Conservation (phyloP, 1,140 invertebrate genomes). For the Drusus annulatus region DNA sequence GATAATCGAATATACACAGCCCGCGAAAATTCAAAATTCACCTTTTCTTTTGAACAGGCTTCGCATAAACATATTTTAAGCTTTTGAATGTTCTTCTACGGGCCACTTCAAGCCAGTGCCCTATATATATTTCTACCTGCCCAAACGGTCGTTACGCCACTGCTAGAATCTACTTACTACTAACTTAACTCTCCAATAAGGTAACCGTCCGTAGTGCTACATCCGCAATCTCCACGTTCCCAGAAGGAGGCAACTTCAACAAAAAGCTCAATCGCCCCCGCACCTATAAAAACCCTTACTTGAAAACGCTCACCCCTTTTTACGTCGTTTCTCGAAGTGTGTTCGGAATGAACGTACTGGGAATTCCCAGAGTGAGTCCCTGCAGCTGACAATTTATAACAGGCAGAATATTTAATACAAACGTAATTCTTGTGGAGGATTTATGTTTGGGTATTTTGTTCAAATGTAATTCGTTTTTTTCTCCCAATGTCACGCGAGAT, state of each 20-base stretch:
- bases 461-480: slow-evolving; percentile 43
- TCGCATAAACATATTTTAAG: too few relatives aligned
- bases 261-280: not conserved
- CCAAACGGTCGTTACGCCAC: too few relatives aligned
- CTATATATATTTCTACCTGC: too few relatives aligned
- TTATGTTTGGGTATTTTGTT: slow-evolving; percentile 40
- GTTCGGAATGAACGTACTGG: not conserved
- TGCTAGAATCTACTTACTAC: not conserved
- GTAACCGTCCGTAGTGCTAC: slow-evolving; percentile 20
- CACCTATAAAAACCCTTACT: not conserved
- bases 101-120: too few relatives aligned
- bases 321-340: not conserved
- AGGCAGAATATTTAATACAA: slow-evolving; percentile 46
- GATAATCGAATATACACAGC: too few relatives aligned
- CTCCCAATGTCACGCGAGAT: slow-evolving; percentile 22
- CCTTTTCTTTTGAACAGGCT: too few relatives aligned
- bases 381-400: slow-evolving; percentile 34
- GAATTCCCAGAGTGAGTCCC: too few relatives aligned
- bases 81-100: too few relatives aligned
- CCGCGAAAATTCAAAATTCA: too few relatives aligned
- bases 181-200: slow-evolving; percentile 29
- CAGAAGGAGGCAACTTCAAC: not conserved
- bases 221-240: not conserved
- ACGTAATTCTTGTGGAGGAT: slow-evolving; percentile 38
- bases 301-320: not conserved